Evolutionary conservation across 2,113 vertebrate species (phyloP).

Genomic region (Procavia capensis): DNA sequence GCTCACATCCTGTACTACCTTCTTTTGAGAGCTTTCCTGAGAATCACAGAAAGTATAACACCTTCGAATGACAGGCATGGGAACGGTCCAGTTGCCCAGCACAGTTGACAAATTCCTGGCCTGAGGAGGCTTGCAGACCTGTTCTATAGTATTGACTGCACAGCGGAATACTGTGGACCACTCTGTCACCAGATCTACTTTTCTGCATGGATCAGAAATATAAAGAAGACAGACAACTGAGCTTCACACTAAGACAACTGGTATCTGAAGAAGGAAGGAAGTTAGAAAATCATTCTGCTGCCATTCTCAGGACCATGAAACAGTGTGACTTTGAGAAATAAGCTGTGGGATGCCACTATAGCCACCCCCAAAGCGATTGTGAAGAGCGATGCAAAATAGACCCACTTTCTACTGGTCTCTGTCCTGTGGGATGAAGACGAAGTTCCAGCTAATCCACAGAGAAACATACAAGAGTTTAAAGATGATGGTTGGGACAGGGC

Average conservation of each 20-base stretch:
- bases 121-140: background rate
- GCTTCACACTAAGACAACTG: fast-evolving
- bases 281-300: background rate
- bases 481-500: background rate
- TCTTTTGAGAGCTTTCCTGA: background rate
- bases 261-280: background rate
- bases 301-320: background rate
- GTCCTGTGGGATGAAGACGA: no score
- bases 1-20: background rate
- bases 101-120: background rate
- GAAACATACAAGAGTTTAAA: background rate
- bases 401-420: background rate
- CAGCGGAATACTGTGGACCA: fast-evolving
- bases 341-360: background rate
- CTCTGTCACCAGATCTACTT: fast-evolving
- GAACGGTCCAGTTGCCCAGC: no score
- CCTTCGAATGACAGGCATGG: background rate
- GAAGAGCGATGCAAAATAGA: background rate
- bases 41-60: background rate
- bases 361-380: background rate
- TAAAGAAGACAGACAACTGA: no score
- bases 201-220: fast-evolving
- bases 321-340: background rate
- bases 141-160: background rate
- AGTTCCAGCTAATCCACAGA: background rate